phyloP scores from a whole-genome alignment of 1,140 invertebrate genomes.

The Drosophila teissieri region DNA sequence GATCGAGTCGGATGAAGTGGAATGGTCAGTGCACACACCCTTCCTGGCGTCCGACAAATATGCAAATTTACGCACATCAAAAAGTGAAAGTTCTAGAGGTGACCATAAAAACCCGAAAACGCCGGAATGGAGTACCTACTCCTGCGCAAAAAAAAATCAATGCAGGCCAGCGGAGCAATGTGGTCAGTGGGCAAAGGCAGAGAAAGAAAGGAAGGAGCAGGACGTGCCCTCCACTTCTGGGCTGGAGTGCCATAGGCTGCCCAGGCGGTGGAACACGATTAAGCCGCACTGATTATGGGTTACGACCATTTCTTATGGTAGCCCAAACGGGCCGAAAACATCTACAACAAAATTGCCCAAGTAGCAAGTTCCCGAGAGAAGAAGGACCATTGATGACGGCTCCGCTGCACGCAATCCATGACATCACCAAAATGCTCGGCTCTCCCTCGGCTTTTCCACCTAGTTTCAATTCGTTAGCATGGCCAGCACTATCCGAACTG shows the following conservation, averaged over 20 bases:
- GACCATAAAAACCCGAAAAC: slow-evolving; percentile 53
- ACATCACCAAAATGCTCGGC: slow-evolving; percentile 62
- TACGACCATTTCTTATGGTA: slow-evolving; percentile 61
- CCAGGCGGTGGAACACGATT: slow-evolving; percentile 53
- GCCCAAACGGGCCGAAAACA: slow-evolving; percentile 49
- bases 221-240: neutral
- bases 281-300: slow-evolving; percentile 69
- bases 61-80: slow-evolving; percentile 71
- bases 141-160: slow-evolving; percentile 66
- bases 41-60: slow-evolving; percentile 45
- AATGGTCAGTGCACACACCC: slow-evolving; percentile 20
- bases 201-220: neutral
- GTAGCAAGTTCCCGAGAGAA: slow-evolving; percentile 1
- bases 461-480: neutral
- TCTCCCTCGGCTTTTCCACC: slow-evolving; percentile 6
- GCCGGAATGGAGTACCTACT: slow-evolving; percentile 25
- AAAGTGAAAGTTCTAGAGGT: slow-evolving; percentile 60
- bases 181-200: slow-evolving; percentile 18
- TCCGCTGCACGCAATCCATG: slow-evolving; percentile 78
- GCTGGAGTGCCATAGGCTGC: neutral
- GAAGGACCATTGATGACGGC: slow-evolving; percentile 70
- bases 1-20: too few relatives aligned
- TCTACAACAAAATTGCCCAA: slow-evolving; percentile 45
- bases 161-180: slow-evolving; percentile 44
- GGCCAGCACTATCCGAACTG: slow-evolving; percentile 17